Base-by-base conservation (phyloP, 2,888 invertebrate species). In the Cylindroiulus punctatus region DNA sequence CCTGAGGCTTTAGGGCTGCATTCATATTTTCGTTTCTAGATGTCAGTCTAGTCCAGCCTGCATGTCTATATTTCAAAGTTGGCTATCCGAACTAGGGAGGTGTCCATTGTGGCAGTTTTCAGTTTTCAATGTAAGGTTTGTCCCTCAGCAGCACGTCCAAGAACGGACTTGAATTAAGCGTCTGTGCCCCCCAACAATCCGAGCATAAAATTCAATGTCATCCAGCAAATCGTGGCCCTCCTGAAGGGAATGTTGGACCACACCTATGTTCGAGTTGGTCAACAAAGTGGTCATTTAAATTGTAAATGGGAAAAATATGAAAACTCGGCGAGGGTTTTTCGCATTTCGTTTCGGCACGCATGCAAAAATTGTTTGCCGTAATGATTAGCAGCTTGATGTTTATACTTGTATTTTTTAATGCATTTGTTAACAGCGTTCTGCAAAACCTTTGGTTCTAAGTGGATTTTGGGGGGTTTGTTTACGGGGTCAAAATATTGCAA, bases 191-290 rank as follows among this genome's bases (percentile, higher is more conserved):
- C 65, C 65, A n/a, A 65, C 65, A 26, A 65, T 65, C 65, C 65
- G 65, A 65, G 65, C 65, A 65, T 65, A 65, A 65, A 65, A 65
- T 65, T 65, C 65, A 65, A 65, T 65, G 65, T 65, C 65, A 65
- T 65, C 65, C 65, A 65, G 65, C 65, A 65, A 65, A 65, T 65
- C 65, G 65, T 65, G 65, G 65, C 65, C 65, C 65, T 65, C 65
- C 65, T 65, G 65, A 65, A 65, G 65, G 65, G 65, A 65, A 65
- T 65, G 65, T 65, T 65, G 22, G 65, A 65, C 65, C 65, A 65
- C 65, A 65, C 65, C 65, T 65, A 65, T 22, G 52, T 2, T 52
- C 52, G 52, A 2, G 52, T 52, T 52, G 52, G 52, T 52, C 52
- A 52, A 52, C 52, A 52, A 52, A 52, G 52, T 52, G 65, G 65